Base-by-base conservation (phyloP, 92 coral and sea anemone genomes). In the Epizoanthus stellaris region DNA sequence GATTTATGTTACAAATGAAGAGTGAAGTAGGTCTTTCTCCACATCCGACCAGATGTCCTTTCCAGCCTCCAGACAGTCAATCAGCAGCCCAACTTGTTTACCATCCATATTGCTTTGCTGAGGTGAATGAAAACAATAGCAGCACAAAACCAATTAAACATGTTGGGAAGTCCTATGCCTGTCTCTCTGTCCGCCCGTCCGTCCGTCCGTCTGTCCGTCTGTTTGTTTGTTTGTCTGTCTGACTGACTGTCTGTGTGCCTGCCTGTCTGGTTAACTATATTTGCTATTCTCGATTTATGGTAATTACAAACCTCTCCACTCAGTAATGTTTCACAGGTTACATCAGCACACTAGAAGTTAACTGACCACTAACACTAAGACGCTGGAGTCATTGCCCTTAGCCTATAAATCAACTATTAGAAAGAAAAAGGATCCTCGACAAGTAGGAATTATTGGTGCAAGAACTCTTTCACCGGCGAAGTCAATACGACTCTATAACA, bases 31-130 rank as follows among this genome's bases (percentile, higher is more conserved):
- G 68, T 38, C 42, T 66, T 87, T 92, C 79, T 92, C 95, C 38
- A 87, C 70, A 67, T 87, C 93, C 8, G 95, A 66, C 95, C 95
- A 92, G 68, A 92, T 92, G 81, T 92, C 92, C 73, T 90, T 90
- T 62, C 95, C 95, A 84, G 91, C 89, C 63, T 92, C 95, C 58
- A 90, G 70, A 81, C 91, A 92, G 82, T 90, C 83, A 42, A 92
- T 82, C 23, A 92, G 81, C 60, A 90, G 60, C 20, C 86, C 89
- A 64, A 92, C 86, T 79, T 92, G 89, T 21, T 85, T 80, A 45
- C 86, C 43, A 75, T 92, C 90, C 63, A 92, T 82, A 63, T 80
- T 76, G 59, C 86, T 84, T 19, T 90, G 91, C 95, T 92, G 86
- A 11, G 0, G 66, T 6, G 30, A 60, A 3, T 45, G 39, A 63